Evolutionary conservation across 2,797 vertebrate genomes (phyloP), one percentile per base, ranked within the genome.

Genomic region (Microctenopoma steveboyesi): DNA sequence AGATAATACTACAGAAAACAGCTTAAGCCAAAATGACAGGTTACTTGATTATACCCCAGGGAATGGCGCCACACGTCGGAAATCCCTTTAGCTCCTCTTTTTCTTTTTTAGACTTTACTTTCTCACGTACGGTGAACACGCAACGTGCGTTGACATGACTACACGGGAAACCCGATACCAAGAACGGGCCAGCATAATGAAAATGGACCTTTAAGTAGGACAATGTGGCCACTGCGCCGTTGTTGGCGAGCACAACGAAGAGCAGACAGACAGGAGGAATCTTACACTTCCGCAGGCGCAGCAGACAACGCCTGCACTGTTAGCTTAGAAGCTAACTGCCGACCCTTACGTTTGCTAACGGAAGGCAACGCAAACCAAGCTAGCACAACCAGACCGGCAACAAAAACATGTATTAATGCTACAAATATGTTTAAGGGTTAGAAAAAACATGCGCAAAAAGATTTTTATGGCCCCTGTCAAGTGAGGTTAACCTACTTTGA

Each of bases 221-320:
- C 61, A 74, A 58, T 62, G 76, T 54, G 78, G 72, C 30, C 60
- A 72, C 72, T 25, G 40, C 45, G 71, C 48, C 57, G 69, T n/a
- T 55, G 51, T 27, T 52, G 42, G 42, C 56, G 49, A 78, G 69
- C 49, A 87, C 84, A 84, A 85, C 87, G 85, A 82, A 2, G 64
- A 79, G 58, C 68, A 54, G 63, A 47, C 56, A 48, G 62, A 54
- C 2, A 45, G 76, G 9, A 35, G 13, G 73, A 61, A 40, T 67
- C 64, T 65, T 66, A 68, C 79, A 88, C 88, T 92, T 92, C 90
- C 90, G 91, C 85, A 86, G 84, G 80, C 78, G 73, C 76, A 78
- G 72, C 74, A 80, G 91, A 88, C 90, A 91, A 92, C 91, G 91
- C 90, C 91, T 92, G 91, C 0, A 52, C 57, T 2, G 81, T 64